Percentiles rank a stretch among this genome's conserved stretches.
Conservation (phyloP, 2,797 vertebrate genomes). For the Pseudochirops cupreus region DNA sequence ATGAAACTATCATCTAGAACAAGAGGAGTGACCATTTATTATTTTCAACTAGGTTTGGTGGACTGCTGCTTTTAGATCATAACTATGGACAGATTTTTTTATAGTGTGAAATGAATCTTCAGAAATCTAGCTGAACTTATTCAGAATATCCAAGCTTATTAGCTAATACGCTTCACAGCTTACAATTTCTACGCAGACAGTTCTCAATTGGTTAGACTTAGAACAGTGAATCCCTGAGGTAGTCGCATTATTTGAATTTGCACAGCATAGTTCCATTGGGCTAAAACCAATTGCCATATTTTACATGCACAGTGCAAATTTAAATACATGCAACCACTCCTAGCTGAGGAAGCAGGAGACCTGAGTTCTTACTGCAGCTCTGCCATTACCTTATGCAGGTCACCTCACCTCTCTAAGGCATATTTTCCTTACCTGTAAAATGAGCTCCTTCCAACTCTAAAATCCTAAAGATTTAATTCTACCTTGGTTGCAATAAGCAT, state of each 20-base stretch:
- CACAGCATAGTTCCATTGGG: neutral
- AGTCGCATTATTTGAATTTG: neutral
- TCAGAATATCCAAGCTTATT: neutral
- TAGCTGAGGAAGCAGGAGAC: neutral
- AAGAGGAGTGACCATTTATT: neutral
- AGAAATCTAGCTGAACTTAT: neutral
- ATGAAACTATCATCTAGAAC: neutral
- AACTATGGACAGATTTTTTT: neutral
- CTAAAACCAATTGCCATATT: neutral
- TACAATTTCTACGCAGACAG: neutral
- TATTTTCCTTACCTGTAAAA: conserved; percentile 43
- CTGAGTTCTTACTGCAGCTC: neutral
- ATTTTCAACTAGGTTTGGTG: neutral
- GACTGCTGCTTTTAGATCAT: neutral
- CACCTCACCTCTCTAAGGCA: conserved; percentile 39
- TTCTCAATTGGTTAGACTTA: neutral
- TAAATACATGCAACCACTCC: neutral
- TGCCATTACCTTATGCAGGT: neutral
- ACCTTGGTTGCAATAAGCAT: conserved; percentile 55
- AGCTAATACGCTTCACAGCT: neutral
- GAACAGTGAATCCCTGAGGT: neutral
- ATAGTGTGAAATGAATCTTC: neutral
- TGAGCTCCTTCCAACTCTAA: conserved; percentile 7
- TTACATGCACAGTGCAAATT: neutral
- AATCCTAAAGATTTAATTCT: conserved; percentile 24